These are phyloP conservation scores for Polypedilum vanderplanki DNA, from an alignment of 1,140 invertebrate genomes.

Conservation along the genomic window DNA sequence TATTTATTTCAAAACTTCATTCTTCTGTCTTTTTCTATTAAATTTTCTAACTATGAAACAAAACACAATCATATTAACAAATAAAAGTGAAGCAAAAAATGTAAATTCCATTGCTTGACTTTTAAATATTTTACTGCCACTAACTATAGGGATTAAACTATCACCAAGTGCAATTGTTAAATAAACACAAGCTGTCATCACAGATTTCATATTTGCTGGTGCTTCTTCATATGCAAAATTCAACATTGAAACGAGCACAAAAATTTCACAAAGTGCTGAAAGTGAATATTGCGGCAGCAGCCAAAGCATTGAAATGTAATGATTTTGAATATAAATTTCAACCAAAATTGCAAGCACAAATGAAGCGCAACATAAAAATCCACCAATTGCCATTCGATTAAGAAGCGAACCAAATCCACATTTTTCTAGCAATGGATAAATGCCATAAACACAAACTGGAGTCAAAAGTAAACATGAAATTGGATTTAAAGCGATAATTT, in stretches of 20 bases:
- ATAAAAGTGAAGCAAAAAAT: slow-evolving; percentile 74
- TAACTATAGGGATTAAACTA: slow-evolving; percentile 59
- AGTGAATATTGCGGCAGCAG: slow-evolving; percentile 75
- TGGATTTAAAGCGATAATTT: slow-evolving; percentile 61
- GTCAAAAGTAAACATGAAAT: slow-evolving; percentile 59
- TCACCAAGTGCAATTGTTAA: slow-evolving; percentile 82
- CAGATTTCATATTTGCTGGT: slow-evolving; percentile 77
- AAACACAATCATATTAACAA: slow-evolving; percentile 53
- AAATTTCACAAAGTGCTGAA: slow-evolving; percentile 69
- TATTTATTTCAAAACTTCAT: no score
- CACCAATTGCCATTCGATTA: slow-evolving; percentile 59
- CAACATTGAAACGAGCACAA: slow-evolving; percentile 80
- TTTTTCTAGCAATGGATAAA: slow-evolving; percentile 48
- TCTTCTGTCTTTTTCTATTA: no score
- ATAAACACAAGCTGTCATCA: slow-evolving; percentile 77
- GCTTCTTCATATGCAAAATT: slow-evolving; percentile 84
- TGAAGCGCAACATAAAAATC: slow-evolving; percentile 54
- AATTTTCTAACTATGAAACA: not conserved
- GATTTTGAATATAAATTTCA: slow-evolving; percentile 22
- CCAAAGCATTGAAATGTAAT: slow-evolving; percentile 64
- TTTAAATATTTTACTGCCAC: slow-evolving; percentile 44
- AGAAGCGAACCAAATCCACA: slow-evolving; percentile 47
- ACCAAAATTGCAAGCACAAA: slow-evolving; percentile 43
- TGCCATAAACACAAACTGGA: slow-evolving; percentile 54
- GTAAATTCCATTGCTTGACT: slow-evolving; percentile 61